Conservation (phyloP, 2,888 invertebrate species). For the Macrophya alboannulata region DNA sequence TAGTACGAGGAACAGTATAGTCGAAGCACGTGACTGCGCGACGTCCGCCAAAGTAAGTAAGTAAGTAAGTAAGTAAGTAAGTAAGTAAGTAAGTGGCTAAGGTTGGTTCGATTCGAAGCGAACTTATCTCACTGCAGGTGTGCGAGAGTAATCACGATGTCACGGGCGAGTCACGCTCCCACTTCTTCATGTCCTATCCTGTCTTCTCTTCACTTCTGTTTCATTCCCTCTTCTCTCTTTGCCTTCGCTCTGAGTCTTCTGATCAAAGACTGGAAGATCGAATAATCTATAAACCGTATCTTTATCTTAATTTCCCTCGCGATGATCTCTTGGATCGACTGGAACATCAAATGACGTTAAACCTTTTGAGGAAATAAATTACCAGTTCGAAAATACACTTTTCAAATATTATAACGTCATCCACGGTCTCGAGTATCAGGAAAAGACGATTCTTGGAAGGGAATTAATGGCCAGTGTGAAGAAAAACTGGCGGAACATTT, state of each 20-base stretch:
- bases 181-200: constrained; percentile 57
- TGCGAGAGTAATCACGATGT: constrained; percentile 78
- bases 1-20: not conserved
- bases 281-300: not conserved
- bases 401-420: too few species aligned
- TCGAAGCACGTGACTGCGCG: constrained; percentile 20
- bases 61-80: constrained; percentile 69
- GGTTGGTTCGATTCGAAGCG: constrained; percentile 67
- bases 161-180: constrained; percentile 76
- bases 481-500: not conserved
- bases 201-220: constrained; percentile 45
- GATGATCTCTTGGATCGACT: not conserved
- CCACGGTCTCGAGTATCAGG: too few species aligned
- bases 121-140: constrained; percentile 72
- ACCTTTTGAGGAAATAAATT: not conserved
- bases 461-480: too few species aligned
- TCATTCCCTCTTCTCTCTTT: constrained; percentile 56
- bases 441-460: too few species aligned
- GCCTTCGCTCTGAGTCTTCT: constrained; percentile 11
- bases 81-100: constrained; percentile 72
- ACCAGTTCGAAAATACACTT: too few species aligned
- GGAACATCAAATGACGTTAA: too few species aligned
- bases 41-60: constrained; percentile 43
- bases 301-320: not conserved
- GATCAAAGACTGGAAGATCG: not conserved